phyloP scores from a whole-genome alignment of 64 coral and sea anemone species.

The Platygyra sinensis region DNA sequence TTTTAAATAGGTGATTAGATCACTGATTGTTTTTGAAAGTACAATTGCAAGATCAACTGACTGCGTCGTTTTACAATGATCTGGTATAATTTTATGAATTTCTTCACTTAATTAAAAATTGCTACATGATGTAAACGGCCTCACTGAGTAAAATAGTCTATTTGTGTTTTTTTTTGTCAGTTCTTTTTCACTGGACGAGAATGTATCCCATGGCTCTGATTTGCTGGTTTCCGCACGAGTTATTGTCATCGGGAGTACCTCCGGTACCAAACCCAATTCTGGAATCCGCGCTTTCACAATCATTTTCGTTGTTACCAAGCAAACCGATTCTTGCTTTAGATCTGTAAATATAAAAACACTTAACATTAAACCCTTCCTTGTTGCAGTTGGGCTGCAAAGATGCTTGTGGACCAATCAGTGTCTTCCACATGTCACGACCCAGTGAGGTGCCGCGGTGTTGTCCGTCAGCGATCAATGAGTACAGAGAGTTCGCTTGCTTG shows the following conservation, averaged over 20 bases:
- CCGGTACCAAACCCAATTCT: slow-evolving; percentile 40
- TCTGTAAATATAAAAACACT: not conserved
- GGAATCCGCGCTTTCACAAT: slow-evolving; percentile 2
- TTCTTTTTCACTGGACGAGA: slow-evolving; percentile 9
- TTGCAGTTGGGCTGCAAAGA: slow-evolving; percentile 16
- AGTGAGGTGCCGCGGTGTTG: slow-evolving; percentile 7
- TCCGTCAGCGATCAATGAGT: not conserved
- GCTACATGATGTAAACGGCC: too few relatives aligned
- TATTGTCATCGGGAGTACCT: slow-evolving; percentile 4
- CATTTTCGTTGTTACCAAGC: not conserved
- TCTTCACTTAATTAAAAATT: too few relatives aligned
- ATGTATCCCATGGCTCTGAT: slow-evolving; percentile 14
- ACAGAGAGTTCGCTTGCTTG: not conserved
- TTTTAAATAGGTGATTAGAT: too few relatives aligned
- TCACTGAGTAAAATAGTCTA: too few relatives aligned
- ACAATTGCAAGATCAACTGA: too few relatives aligned
- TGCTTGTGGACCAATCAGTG: not conserved
- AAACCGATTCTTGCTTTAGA: slow-evolving; percentile 35
- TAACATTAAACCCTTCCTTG: slow-evolving; percentile 41
- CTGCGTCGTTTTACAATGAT: too few relatives aligned
- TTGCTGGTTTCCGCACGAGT: slow-evolving; percentile 27
- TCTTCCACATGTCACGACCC: slow-evolving; percentile 25
- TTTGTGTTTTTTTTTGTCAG: not conserved
- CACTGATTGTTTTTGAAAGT: too few relatives aligned
- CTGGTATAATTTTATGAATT: too few relatives aligned